These are phyloP conservation scores for Saimiri boliviensis DNA, from an alignment of 2,113 vertebrate species.

Conservation along the genomic window DNA sequence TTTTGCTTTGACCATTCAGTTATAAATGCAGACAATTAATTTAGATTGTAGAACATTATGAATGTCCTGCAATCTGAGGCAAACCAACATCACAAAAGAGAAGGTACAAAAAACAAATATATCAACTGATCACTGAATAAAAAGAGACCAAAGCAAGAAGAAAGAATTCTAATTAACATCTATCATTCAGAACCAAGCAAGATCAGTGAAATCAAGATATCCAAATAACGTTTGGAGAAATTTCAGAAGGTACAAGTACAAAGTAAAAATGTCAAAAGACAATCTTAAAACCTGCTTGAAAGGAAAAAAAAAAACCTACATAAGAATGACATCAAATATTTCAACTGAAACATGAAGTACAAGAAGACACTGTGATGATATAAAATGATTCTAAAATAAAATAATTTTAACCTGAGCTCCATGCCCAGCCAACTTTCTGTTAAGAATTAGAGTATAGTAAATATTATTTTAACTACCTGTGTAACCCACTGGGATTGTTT, in stretches of 20 bases:
- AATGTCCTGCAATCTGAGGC: background rate
- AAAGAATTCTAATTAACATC: background rate
- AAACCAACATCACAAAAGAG: background rate
- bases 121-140: background rate
- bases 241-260: background rate
- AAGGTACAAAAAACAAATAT: background rate
- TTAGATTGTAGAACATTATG: too few species aligned
- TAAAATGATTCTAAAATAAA: constrained; percentile 15
- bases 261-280: background rate
- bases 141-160: constrained; percentile 19
- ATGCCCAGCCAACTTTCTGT: background rate
- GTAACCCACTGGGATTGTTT: background rate
- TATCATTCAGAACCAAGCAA: background rate
- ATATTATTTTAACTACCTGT: background rate
- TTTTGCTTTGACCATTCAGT: background rate
- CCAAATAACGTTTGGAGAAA: background rate
- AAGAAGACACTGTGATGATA: background rate
- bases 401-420: constrained; percentile 21
- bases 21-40: background rate
- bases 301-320: background rate
- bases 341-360: background rate
- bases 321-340: constrained; percentile 21
- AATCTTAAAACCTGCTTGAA: background rate
- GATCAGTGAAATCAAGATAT: constrained; percentile 15
- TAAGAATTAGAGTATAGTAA: background rate